Evolutionary conservation across 2,888 invertebrate genomes (phyloP), one percentile per base, ranked within the genome.

Genomic region (Drosophila algonquin): DNA sequence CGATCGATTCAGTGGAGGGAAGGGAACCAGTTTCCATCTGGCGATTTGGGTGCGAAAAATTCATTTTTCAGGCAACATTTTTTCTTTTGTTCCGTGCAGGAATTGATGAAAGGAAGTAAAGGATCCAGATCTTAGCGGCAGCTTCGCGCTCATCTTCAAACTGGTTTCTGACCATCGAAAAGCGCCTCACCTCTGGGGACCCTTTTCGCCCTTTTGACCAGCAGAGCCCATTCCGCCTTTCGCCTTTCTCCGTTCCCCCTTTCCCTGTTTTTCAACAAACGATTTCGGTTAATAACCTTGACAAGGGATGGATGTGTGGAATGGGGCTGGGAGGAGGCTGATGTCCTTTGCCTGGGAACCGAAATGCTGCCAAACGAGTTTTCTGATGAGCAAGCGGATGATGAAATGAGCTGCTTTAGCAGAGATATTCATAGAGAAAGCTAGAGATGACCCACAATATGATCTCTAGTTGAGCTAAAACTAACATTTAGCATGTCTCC

Each of bases 131-230:
- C 79, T 79, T 40, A 6, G 40, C 35, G 7, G 76, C 46, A 53
- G 61, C 69, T 65, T 79, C 61, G 79, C 68, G 72, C 68, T 80
- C 24, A 82, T 87, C 82, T 84, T 84, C 58, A 80, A 81, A 81
- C 81, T 59, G 10, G 83, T 79, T 82, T 68, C 52, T 76, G 75
- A 75, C 73, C 81, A 71, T 69, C 61, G 32, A 63, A 50, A 44
- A 79, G 60, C 77, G 54, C 78, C 83, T 86, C 87, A 86, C 86
- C 86, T 88, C 81, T 76, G 79, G 46, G 73, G 79, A 82, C 82
- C 82, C 81, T 75, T 81, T 77, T 74, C 65, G 59, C 63, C 79
- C 64, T 74, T 80, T 75, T 83, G 76, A 84, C 78, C 40, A 40
- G n/a, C 40, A 35, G 4, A 14, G 2, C 14, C 14, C 61, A 54